Evolutionary conservation across 2,113 vertebrate genomes (phyloP), one percentile per base, ranked within the genome.

Genomic region (Coptodon rendalli): DNA sequence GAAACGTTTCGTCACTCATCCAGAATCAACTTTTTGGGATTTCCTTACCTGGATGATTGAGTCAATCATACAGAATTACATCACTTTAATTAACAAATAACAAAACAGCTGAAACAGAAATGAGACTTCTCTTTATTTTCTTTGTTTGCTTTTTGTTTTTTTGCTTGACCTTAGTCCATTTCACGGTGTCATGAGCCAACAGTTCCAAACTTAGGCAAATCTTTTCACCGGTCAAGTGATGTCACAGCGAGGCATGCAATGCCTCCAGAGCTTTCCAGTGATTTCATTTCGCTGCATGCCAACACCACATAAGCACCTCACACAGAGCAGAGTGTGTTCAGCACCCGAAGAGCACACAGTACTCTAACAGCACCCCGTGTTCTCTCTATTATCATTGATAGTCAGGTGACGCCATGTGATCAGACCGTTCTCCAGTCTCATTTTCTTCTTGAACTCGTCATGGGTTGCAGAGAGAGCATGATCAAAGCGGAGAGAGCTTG

Each of bases 401-500:
- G 92, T 93, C 90, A 90, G 86, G 68, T 81, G 92, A 91, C 86
- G 13, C 34, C 89, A 87, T 61, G 80, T 87, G 87, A 94, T 63
- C 11, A 31, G 38, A 82, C 50, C 31, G 19, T 14, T 22, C 16
- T 29, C 24, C 14, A 5, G 7, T 87, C 43, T 79, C 59, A 17
- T 9, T 59, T 85, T 73, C 31, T 17, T 85, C 54, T 79, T 29
- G 27, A 29, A 34, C 66, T 40, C 38, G 9, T 73, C 86, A 73
- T 87, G 82, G 22, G 80, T 53, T 63, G 80, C 82, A 48, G 14
- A 54, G 34, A 80, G 22, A 73, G 68, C 2, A 10, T 48, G 22
- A 29, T 82, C 50, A 36, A 53, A 87, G 36, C 17, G 27, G 31
- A 71, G 17, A 7, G 40, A 71, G 22, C 48, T 82, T 5, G 6